phyloP scores from a whole-genome alignment of 2,888 invertebrate species.

The Rhagophthalmus giganteus region DNA sequence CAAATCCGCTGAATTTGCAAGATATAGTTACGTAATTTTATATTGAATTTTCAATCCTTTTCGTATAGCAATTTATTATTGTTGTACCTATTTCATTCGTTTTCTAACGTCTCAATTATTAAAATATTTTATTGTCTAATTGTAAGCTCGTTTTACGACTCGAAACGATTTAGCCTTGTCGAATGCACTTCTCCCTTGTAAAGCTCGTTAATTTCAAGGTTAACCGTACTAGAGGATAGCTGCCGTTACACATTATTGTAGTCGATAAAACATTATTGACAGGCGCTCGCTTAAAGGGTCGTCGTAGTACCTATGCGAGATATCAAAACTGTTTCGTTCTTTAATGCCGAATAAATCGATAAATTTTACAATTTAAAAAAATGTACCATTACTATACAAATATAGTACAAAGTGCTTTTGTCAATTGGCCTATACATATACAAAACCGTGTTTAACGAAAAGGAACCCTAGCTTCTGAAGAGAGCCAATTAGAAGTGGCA shows the following conservation, averaged over 20 bases:
- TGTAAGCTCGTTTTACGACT: background rate
- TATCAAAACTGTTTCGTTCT: too few species aligned
- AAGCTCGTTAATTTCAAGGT: too few species aligned
- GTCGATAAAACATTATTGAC: slow-evolving; percentile 25
- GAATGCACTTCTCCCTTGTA: background rate
- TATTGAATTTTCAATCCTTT: slow-evolving; percentile 10
- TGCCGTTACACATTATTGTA: slow-evolving; percentile 19
- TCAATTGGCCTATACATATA: slow-evolving; percentile 30
- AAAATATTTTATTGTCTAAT: background rate
- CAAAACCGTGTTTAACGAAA: slow-evolving; percentile 28
- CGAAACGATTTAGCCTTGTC: background rate
- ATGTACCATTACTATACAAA: too few species aligned
- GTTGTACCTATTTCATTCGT: slow-evolving; percentile 3
- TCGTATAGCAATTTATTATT: slow-evolving; percentile 4
- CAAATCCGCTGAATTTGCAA: slow-evolving; percentile 22
- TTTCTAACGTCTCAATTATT: background rate
- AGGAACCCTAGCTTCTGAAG: slow-evolving; percentile 40
- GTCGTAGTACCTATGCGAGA: too few species aligned
- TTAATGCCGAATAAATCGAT: too few species aligned
- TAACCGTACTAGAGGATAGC: too few species aligned
- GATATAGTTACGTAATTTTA: slow-evolving; percentile 15
- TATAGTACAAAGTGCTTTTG: slow-evolving; percentile 18
- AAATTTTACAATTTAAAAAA: too few species aligned
- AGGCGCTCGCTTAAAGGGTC: slow-evolving; percentile 11
- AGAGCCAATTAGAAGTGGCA: slow-evolving; percentile 57